Percentiles rank a stretch among this genome's conserved stretches.
Conservation (phyloP, 2,888 invertebrate species). For the Tinea semifulvella region DNA sequence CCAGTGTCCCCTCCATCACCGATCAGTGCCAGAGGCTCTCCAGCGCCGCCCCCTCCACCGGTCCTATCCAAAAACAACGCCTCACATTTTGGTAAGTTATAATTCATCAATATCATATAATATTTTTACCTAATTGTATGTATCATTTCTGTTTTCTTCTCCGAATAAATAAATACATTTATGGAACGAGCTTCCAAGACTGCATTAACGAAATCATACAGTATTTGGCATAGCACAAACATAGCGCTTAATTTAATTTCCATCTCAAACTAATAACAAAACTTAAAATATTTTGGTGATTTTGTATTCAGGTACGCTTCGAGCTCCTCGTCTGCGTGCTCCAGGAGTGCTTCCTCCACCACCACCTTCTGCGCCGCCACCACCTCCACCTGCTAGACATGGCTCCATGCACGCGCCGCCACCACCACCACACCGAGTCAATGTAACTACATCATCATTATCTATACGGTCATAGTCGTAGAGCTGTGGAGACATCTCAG, state of each 20-base stretch:
- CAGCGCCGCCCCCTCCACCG: slow-evolving; percentile 35
- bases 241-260: too few species aligned
- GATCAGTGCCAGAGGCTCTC: slow-evolving; percentile 30
- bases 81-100: slow-evolving; percentile 47
- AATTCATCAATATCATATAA: too few species aligned
- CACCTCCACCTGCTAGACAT: slow-evolving; percentile 33
- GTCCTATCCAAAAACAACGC: slow-evolving; percentile 53
- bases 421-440: slow-evolving; percentile 22
- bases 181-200: too few species aligned
- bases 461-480: slow-evolving; percentile 27
- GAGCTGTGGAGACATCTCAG: too few species aligned
- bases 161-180: too few species aligned
- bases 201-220: too few species aligned
- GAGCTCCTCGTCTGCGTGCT: slow-evolving; percentile 59
- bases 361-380: slow-evolving; percentile 58
- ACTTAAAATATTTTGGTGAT: neutral
- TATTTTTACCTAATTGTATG: too few species aligned
- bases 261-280: too few species aligned
- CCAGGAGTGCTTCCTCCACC: slow-evolving; percentile 69
- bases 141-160: too few species aligned
- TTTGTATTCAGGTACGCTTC: slow-evolving; percentile 42
- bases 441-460: slow-evolving; percentile 22
- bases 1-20: slow-evolving; percentile 58
- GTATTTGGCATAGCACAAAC: too few species aligned
- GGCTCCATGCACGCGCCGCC: slow-evolving; percentile 3